phyloP scores from a whole-genome alignment of 1,140 invertebrate species.

The Aphidius gifuensis region DNA sequence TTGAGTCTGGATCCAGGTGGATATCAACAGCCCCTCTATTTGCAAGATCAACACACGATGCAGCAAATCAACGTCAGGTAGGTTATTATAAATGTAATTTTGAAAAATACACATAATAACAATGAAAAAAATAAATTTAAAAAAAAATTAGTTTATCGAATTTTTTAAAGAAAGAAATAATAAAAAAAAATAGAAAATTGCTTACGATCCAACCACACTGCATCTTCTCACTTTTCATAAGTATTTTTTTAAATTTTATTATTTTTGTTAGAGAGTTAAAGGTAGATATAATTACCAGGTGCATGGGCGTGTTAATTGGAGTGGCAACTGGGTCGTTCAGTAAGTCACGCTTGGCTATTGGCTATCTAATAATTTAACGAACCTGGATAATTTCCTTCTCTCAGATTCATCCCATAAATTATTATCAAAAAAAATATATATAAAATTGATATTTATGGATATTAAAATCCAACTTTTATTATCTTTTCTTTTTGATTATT shows the following conservation, averaged over 20 bases:
- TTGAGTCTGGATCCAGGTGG: conserved; percentile 64
- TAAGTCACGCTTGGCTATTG: conserved; percentile 12
- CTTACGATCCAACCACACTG: conserved; percentile 12
- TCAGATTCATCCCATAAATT: not conserved
- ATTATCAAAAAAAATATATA: not conserved
- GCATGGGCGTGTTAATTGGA: conserved; percentile 19
- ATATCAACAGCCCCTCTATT: conserved; percentile 69
- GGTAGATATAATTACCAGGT: conserved; percentile 20
- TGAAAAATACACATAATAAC: not conserved
- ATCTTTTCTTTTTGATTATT: too few species aligned
- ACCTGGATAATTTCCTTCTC: too few species aligned
- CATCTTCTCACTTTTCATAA: not conserved
- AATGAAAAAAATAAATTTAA: not conserved
- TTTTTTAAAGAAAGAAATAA: not conserved
- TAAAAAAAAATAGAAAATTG: not conserved
- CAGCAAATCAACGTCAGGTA: conserved; percentile 53
- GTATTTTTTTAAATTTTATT: conserved; percentile 3
- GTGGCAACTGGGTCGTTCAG: conserved; percentile 12
- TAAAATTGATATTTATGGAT: not conserved
- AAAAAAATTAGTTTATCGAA: not conserved
- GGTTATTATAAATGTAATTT: conserved; percentile 18
- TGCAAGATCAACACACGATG: conserved; percentile 56
- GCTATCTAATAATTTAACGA: too few species aligned
- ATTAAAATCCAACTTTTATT: too few species aligned
- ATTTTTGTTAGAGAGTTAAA: conserved; percentile 1